Evolutionary conservation across 2,113 vertebrate species (phyloP).

Genomic region (Polyodon spathula): DNA sequence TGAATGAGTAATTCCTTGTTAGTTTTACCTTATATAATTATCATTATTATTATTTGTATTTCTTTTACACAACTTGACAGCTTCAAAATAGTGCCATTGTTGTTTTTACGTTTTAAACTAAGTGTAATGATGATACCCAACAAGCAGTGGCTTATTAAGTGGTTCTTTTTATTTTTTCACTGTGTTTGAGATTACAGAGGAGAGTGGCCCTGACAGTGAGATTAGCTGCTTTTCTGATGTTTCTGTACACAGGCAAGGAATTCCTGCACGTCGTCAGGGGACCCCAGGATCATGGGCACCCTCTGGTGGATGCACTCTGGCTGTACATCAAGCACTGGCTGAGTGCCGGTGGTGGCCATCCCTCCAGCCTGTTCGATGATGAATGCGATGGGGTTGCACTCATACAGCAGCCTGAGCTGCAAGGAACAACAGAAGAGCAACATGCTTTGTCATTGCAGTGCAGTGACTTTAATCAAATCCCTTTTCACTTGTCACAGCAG

Average conservation of each 20-base stretch:
- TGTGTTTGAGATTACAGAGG: no score
- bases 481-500: no score
- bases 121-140: no score
- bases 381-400: slow-evolving; percentile 96
- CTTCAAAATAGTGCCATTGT: no score
- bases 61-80: slow-evolving; percentile 9
- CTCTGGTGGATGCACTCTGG: slow-evolving; percentile 81
- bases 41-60: slow-evolving; percentile 10
- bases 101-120: no score
- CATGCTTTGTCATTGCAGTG: no score
- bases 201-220: no score
- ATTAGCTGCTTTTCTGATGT: slow-evolving; percentile 42
- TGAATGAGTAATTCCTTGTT: no score
- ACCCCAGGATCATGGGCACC: slow-evolving; percentile 81
- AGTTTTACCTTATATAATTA: no score
- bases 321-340: slow-evolving; percentile 76
- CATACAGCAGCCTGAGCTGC: slow-evolving; percentile 86
- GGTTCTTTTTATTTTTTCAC: no score
- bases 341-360: slow-evolving; percentile 75
- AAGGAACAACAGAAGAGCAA: slow-evolving; percentile 14
- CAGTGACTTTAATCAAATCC: no score
- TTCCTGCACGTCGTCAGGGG: slow-evolving; percentile 81
- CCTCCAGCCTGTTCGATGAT: slow-evolving; percentile 92
- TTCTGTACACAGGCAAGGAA: slow-evolving; percentile 81
- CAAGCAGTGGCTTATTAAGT: no score